phyloP scores from a whole-genome alignment of 2,797 vertebrate species.

The Lycodopsis pacificus region DNA sequence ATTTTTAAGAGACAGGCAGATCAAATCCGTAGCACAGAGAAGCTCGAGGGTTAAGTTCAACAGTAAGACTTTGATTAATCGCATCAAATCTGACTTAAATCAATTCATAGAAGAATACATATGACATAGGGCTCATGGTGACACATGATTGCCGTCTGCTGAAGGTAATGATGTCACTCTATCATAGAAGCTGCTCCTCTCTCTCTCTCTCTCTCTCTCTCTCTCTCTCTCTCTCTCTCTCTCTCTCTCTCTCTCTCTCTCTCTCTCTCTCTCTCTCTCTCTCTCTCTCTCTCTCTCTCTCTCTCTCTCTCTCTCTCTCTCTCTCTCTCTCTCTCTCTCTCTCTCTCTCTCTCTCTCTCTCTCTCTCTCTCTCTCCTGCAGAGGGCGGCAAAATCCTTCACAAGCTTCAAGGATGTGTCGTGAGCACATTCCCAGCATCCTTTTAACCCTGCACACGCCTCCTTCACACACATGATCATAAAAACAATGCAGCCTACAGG shows the following conservation, averaged over 20 bases:
- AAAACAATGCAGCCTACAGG: conserved; percentile 18
- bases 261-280: conserved; percentile 15
- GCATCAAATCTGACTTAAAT: conserved; percentile 12
- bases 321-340: conserved; percentile 26
- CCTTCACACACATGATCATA: conserved; percentile 37
- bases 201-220: conserved; percentile 11
- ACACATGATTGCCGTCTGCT: conserved; percentile 10
- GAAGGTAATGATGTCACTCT: conserved; percentile 60
- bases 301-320: conserved; percentile 12
- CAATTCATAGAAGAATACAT: conserved; percentile 13
- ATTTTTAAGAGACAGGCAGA: conserved; percentile 15
- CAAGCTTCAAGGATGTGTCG: conserved; percentile 58
- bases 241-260: conserved; percentile 13
- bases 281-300: conserved; percentile 13
- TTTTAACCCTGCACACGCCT: conserved; percentile 51
- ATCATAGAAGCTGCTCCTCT: conserved; percentile 13
- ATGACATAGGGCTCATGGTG: conserved; percentile 29
- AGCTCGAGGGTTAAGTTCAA: conserved; percentile 8
- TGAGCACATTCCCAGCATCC: conserved; percentile 55
- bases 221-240: conserved; percentile 15
- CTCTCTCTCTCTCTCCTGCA: conserved; percentile 59
- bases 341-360: conserved; percentile 11
- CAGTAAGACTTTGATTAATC: conserved; percentile 13
- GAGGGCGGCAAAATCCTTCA: conserved; percentile 73
- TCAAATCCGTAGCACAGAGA: conserved; percentile 18